These are phyloP conservation scores for Phrynocephalus vlangalii DNA, from an alignment of 2,797 vertebrate genomes.

Conservation along the genomic window DNA sequence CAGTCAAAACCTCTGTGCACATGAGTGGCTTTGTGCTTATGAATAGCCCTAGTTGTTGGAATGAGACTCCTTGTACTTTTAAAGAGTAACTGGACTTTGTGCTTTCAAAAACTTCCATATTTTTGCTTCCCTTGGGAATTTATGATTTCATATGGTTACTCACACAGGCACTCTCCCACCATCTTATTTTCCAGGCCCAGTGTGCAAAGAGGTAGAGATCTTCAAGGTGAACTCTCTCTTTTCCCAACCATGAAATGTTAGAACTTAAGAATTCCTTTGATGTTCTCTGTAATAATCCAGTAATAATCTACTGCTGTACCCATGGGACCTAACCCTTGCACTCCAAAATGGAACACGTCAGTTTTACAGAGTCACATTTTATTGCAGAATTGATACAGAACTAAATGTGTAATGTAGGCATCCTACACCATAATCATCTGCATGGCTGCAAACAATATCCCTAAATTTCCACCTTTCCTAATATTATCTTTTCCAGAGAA, in stretches of 20 bases:
- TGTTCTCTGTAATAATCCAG: neutral
- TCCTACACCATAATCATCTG: too few species aligned
- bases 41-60: constrained; percentile 35
- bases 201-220: constrained; percentile 5
- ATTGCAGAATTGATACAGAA: too few species aligned
- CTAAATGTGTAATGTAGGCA: too few species aligned
- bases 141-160: neutral
- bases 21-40: constrained; percentile 29
- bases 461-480: too few species aligned
- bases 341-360: too few species aligned
- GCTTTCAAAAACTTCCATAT: neutral
- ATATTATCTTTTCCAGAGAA: too few species aligned
- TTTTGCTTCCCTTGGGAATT: neutral
- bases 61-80: constrained; percentile 29
- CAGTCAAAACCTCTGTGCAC: neutral
- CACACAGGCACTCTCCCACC: neutral
- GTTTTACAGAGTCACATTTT: too few species aligned
- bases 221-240: constrained; percentile 16
- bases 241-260: constrained; percentile 11
- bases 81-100: neutral
- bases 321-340: too few species aligned
- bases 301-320: too few species aligned
- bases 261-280: constrained; percentile 28
- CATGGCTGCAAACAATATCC: too few species aligned
- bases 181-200: neutral